Evolutionary conservation across 2,797 vertebrate genomes (phyloP), one percentile per base, ranked within the genome.

Genomic region (Phoeniculus purpureus): DNA sequence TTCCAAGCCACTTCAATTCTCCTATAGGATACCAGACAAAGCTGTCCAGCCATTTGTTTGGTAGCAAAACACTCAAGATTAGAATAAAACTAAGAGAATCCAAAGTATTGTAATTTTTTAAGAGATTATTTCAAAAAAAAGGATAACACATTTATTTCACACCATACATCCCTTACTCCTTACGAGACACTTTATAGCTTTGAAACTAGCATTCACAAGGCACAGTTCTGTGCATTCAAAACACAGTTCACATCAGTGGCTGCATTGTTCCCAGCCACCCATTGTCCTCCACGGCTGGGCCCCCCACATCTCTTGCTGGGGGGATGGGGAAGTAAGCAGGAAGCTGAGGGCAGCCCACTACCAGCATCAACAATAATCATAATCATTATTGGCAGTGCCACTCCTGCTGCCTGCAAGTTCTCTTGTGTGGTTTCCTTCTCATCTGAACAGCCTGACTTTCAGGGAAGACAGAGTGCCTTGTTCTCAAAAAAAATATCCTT

Each of bases 401-500:
- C 55, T 81, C 78, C 81, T 93, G 12, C 8, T 66, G 23, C 74
- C 40, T 58, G 81, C 54, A 48, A 55, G 32, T 45, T 52, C 67
- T 77, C 47, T 45, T 52, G 3, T 43, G 43, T 14, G 6, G 5
- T 27, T 77, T 20, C 26, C 22, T 81, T 59, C 50, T 64, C 29
- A 61, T 67, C 54, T 92, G 86, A 79, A 84, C 68, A 94, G 64
- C 32, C 52, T 23, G 85, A 31, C 76, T 90, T 88, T 15, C 26
- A 12, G 51, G 67, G 64, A 88, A 60, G 83, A 85, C 15, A 11
- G 47, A 85, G 23, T 2, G 75, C 40, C 93, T 92, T 72, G 65
- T 87, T 92, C 90, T 25, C 61, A 5, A 2, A 17, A 93, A 92
- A 95, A 90, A 85, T 94, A 88, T 12, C 54, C 81, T 29, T 70